Base-by-base conservation (phyloP, 2,113 vertebrate species). In the Pimephales promelas region DNA sequence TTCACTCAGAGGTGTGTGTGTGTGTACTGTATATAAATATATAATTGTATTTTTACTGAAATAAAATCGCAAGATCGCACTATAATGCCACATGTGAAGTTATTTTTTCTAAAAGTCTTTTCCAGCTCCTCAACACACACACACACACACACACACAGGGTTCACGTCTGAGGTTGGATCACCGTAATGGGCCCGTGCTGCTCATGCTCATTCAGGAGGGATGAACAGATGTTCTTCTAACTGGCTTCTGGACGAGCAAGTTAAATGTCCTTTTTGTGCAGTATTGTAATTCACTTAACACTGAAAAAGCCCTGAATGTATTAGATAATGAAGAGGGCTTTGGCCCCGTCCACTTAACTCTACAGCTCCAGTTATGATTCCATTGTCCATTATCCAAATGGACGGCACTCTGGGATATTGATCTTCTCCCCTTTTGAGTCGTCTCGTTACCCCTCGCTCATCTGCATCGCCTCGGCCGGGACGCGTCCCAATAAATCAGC, bases 361-460 rank as follows among this genome's bases (percentile, higher is more conserved):
- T 92, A 93, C 90, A 93, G 91, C 87, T 92, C 89, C 88, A 92
- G 90, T 90, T 93, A 95, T 94, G 94, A 96, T 73, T 94, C 87
- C 90, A 87, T 94, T 93, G 93, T 95, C 96, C 95, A 97, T 98
- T 98, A 98, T 93, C 93, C 92, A 97, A 97, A 96, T 97, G 95
- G 95, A 95, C 94, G 95, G 91, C 92, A 95, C 95, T 96, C 91
- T 93, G 91, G 73, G 77, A 85, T 96, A 97, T 97, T 95, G 96
- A 97, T 97, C 94, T 92, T 89, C 87, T 85, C 92, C 89, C 93
- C 92, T 91, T 95, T 93, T 88, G 88, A 95, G 92, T 86, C 85
- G 92, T 91, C 93, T 93, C 88, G 92, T 95, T 95, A 93, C 94
- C 91, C 93, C 90, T 89, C 75, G 82, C 88, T 93, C 91, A 93